Evolutionary conservation across 2,888 invertebrate genomes (phyloP), one percentile per base, ranked within the genome.

Genomic region (Salticus scenicus): DNA sequence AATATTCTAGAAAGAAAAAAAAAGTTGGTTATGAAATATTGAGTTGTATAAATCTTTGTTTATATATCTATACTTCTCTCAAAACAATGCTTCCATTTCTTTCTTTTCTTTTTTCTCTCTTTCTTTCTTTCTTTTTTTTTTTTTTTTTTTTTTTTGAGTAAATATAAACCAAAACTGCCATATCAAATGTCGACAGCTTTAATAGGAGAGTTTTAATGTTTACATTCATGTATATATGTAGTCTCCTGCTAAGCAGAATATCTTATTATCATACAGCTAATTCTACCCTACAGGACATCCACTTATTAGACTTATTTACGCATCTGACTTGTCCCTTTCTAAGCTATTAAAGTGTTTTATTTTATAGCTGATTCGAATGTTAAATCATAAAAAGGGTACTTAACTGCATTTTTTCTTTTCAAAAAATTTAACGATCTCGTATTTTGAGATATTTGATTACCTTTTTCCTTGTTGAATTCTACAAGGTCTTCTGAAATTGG

Each of bases 371-470:
- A 27, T 27, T 17, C 17, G 27, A 42, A 70, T 69, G 31, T 12
- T 17, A 24, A 42, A 27, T 2, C 41, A 41, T 27, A 41, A 24
- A 37, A 70, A 24, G 20, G 8, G 27, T 8, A 17, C 27, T 70
- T 17, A 42, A 17, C 10, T 17, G 31, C 28, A 14, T n/a, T 30
- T 30, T 66, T n/a, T n/a, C n/a, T 12, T 7, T 24, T 24, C 30
- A 12, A 42, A n/a, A n/a, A 42, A 24, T 70, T 70, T 42, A 70
- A 70, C 70, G 42, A 70, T 41, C 28, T 17, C 8, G 27, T 33
- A 24, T 41, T 41, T 69, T 69, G n/a, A 42, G 12, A 31, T 17
- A 12, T 42, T 70, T 14, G 7, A 14, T 41, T 41, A 8, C 0
- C 14, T 41, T 14, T 33, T 70, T 70, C 70, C 41, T 70, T 27